These are phyloP conservation scores for Zygaena filipendulae DNA, from an alignment of 2,888 invertebrate species.

Conservation along the genomic window DNA sequence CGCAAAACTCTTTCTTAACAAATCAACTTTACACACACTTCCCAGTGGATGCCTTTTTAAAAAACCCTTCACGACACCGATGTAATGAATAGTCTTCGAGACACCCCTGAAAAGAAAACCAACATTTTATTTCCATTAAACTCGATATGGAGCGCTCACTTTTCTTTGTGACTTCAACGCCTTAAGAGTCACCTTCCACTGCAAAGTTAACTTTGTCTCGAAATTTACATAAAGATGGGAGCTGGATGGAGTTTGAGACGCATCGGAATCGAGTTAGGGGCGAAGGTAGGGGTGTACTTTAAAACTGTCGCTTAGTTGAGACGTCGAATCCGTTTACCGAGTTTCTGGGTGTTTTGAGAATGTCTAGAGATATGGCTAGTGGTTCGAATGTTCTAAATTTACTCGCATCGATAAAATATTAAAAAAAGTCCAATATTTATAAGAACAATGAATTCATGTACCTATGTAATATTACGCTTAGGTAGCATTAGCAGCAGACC, in stretches of 20 bases:
- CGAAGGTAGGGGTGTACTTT: conserved; percentile 46
- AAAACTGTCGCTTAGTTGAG: conserved; percentile 66
- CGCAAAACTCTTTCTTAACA: conserved; percentile 22
- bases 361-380: conserved; percentile 13
- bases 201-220: conserved; percentile 32
- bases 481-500: too few species aligned
- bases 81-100: too few species aligned
- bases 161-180: too few species aligned
- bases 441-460: too few species aligned
- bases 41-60: conserved; percentile 31
- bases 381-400: conserved; percentile 4
- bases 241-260: conserved; percentile 43
- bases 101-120: too few species aligned
- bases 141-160: too few species aligned
- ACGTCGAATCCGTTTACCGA: conserved; percentile 59
- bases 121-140: too few species aligned
- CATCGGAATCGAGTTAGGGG: conserved; percentile 61
- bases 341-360: conserved; percentile 34
- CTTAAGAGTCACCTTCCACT: conserved; percentile 19
- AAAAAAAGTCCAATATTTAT: too few species aligned
- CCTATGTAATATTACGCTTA: too few species aligned
- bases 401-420: conserved; percentile 2
- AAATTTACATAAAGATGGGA: conserved; percentile 63
- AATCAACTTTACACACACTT: conserved; percentile 40
- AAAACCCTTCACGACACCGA: conserved; percentile 45